Conservation (phyloP, 2,797 vertebrate species). For the Danio jaintianensis region DNA sequence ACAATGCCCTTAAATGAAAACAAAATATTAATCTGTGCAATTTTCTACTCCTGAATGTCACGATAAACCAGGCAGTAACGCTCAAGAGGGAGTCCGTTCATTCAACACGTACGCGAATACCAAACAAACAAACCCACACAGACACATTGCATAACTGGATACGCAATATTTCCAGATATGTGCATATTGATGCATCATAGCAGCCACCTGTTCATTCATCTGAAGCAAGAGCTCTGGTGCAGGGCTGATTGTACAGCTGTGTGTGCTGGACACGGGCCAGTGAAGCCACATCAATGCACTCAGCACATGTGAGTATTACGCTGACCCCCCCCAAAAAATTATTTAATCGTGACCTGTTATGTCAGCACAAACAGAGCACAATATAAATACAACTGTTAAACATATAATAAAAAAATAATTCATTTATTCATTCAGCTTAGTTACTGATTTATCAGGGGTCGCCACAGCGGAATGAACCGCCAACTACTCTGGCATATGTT, state of each 20-base stretch:
- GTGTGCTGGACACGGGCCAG: constrained; percentile 64
- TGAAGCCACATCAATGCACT: constrained; percentile 34
- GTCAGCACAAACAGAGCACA: not conserved
- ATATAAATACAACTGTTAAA: too few species aligned
- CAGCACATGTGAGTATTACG: constrained; percentile 31
- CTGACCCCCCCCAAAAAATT: constrained; percentile 26
- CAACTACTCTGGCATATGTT: too few species aligned
- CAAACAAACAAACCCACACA: not conserved
- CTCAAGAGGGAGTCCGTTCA: not conserved
- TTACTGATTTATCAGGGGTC: too few species aligned
- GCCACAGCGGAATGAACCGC: too few species aligned
- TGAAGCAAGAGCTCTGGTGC: constrained; percentile 57
- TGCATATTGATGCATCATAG: constrained; percentile 28
- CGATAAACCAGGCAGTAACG: not conserved
- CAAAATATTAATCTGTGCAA: not conserved
- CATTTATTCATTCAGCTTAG: too few species aligned
- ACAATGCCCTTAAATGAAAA: not conserved
- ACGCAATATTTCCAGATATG: constrained; percentile 23
- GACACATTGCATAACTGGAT: constrained; percentile 7
- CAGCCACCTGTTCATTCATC: constrained; percentile 44
- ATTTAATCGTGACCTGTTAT: not conserved
- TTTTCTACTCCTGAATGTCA: not conserved
- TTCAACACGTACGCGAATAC: not conserved
- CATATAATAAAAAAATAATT: too few species aligned
- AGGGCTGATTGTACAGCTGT: constrained; percentile 74